Base-by-base conservation (phyloP, 2,113 vertebrate genomes). In the Enhydra lutris region DNA sequence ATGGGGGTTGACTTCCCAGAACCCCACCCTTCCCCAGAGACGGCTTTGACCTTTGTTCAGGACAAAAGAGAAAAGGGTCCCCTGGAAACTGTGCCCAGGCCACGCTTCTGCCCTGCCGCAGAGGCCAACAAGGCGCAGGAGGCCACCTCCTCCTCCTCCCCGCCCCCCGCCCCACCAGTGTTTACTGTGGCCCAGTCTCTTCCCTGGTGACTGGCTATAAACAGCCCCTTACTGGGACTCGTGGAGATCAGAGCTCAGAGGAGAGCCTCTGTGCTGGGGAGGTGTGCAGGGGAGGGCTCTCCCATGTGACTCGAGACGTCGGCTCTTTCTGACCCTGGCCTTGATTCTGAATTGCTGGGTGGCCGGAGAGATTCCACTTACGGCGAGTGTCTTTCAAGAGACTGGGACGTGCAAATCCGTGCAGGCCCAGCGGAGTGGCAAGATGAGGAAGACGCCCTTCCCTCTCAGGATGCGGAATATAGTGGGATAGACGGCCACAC, bases 121-220 rank as follows among this genome's bases (percentile, higher is more conserved):
- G 24, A 21, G 67, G 34, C 61, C 11, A 36, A 7, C 9, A 0
- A 0, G 2, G 15, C 0, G 47, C 13, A 0, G 4, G 17, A 20
- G 55, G 9, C 17, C 1, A 13, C 8, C 6, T 1, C 52, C 36
- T 10, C 47, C 47, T 14, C 55, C 57, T 23, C 57, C 57, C 57
- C 57, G 8, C 23, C 39, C 39, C 47, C 13, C 0, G 7, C 14
- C 69, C 2, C 9, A 15, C 1, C 3, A 4, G 65, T 18, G n/a
- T 34, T 63, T 18, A 10, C 74, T 1, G 13, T 6, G n/a, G 20
- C 47, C 8, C 7, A 18, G 55, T 6, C 65, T 24, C 67, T 18
- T 13, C 82, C 67, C 59, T 20, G 4, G 67, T 17, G 50, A 52
- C 50, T 29, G 0, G 18, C 42, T 23, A 1, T 31, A n/a, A 69